Conservation (phyloP, 2,888 invertebrate genomes). For the Andrena chrysosceles region DNA sequence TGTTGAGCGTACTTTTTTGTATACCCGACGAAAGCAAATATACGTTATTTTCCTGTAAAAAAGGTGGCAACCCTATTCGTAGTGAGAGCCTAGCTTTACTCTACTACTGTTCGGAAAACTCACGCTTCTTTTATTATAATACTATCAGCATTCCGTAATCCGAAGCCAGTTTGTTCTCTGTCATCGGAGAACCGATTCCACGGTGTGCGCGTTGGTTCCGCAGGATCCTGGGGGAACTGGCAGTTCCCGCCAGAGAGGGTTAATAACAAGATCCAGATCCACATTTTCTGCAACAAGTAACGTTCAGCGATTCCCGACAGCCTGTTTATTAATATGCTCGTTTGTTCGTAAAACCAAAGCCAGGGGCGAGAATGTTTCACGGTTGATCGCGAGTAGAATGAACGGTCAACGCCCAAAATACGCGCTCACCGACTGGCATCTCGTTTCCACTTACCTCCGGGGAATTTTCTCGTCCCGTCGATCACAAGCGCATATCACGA, state of each 20-base stretch:
- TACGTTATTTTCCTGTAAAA: too few relatives aligned
- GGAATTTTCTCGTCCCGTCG: not conserved
- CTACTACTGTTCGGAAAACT: slow-evolving; percentile 57
- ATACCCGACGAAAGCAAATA: too few relatives aligned
- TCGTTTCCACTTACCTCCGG: slow-evolving; percentile 32
- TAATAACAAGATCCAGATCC: slow-evolving; percentile 72
- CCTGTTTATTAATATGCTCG: not conserved
- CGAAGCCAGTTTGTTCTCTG: slow-evolving; percentile 62
- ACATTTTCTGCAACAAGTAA: slow-evolving; percentile 72
- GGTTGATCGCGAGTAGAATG: slow-evolving; percentile 18
- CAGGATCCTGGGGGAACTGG: slow-evolving; percentile 68
- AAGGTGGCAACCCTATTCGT: too few relatives aligned
- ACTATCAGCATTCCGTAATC: slow-evolving; percentile 69
- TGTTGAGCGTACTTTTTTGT: too few relatives aligned
- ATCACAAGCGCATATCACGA: slow-evolving; percentile 41
- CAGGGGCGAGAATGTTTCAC: not conserved
- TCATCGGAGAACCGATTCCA: slow-evolving; percentile 75
- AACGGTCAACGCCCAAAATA: slow-evolving; percentile 66
- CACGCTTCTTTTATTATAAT: slow-evolving; percentile 81
- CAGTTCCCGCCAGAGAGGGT: slow-evolving; percentile 69
- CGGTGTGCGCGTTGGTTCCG: slow-evolving; percentile 59
- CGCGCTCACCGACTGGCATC: slow-evolving; percentile 25
- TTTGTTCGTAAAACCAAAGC: not conserved
- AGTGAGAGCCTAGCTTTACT: slow-evolving; percentile 3
- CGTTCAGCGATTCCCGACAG: not conserved